Percentiles rank a stretch among this genome's conserved stretches.
Conservation (phyloP, 1,140 invertebrate species). For the Pomacea maculata region DNA sequence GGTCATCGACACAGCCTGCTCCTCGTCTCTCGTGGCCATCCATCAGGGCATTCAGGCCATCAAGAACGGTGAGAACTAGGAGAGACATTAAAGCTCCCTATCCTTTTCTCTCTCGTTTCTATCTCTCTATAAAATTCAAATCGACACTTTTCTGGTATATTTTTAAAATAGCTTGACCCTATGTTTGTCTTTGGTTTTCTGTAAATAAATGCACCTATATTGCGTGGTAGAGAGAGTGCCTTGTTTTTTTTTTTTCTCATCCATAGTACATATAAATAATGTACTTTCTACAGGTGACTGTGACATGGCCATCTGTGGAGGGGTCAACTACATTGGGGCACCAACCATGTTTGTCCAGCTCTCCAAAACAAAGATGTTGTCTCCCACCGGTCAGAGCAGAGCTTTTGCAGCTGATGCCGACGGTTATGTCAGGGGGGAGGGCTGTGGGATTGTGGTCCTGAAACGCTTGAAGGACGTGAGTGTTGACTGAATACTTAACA, state of each 20-base stretch:
- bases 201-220: too few relatives aligned
- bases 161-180: too few relatives aligned
- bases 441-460: constrained; percentile 50
- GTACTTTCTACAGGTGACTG: constrained; percentile 21
- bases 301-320: constrained; percentile 42
- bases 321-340: constrained; percentile 37
- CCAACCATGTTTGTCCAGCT: constrained; percentile 37
- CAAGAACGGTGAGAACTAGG: constrained; percentile 23
- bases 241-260: too few relatives aligned
- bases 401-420: constrained; percentile 46
- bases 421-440: constrained; percentile 53
- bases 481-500: neutral
- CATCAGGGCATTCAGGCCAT: constrained; percentile 38
- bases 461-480: constrained; percentile 43
- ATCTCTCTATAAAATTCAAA: too few relatives aligned
- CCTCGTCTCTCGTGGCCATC: constrained; percentile 47
- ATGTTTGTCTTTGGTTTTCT: too few relatives aligned
- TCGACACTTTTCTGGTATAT: too few relatives aligned
- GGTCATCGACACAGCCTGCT: constrained; percentile 52
- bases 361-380: constrained; percentile 41
- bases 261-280: too few relatives aligned
- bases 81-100: too few relatives aligned
- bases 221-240: too few relatives aligned
- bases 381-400: constrained; percentile 41
- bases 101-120: too few relatives aligned